Percentiles rank a stretch among this genome's conserved stretches.
phyloP scores from a whole-genome alignment of 2,888 invertebrate species.

The Clanis bilineata region DNA sequence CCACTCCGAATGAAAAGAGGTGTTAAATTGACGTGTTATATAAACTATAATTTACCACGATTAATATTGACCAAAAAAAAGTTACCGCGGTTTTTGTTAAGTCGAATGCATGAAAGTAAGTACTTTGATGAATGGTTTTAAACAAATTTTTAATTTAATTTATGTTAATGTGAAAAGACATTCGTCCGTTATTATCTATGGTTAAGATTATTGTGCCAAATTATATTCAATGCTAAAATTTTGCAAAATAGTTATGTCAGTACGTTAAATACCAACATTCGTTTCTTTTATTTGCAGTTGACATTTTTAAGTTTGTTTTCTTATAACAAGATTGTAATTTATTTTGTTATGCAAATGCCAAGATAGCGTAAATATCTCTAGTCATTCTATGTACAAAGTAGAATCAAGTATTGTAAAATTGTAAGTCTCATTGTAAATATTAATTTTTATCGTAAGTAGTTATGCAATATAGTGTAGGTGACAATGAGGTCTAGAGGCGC shows the following conservation, averaged over 20 bases:
- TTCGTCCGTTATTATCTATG: conserved; percentile 4
- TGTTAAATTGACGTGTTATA: conserved; percentile 11
- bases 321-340: not conserved
- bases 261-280: not conserved
- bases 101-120: not conserved
- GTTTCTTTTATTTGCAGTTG: not conserved
- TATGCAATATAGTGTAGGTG: conserved; percentile 42
- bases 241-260: not conserved
- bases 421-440: conserved; percentile 46
- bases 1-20: conserved; percentile 35
- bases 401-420: conserved; percentile 38
- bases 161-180: conserved; percentile 15
- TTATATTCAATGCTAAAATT: not conserved
- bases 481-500: not conserved
- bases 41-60: not conserved
- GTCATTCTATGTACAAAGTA: conserved; percentile 78
- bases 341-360: conserved; percentile 19
- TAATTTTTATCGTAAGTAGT: conserved; percentile 41
- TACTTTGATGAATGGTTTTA: conserved; percentile 12
- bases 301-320: no score
- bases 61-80: conserved; percentile 15
- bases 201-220: conserved; percentile 13
- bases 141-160: conserved; percentile 12
- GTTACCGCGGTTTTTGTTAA: conserved; percentile 18
- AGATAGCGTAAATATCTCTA: conserved; percentile 51